phyloP scores from a whole-genome alignment of 2,113 vertebrate genomes.

The Oostethus manadensis region DNA sequence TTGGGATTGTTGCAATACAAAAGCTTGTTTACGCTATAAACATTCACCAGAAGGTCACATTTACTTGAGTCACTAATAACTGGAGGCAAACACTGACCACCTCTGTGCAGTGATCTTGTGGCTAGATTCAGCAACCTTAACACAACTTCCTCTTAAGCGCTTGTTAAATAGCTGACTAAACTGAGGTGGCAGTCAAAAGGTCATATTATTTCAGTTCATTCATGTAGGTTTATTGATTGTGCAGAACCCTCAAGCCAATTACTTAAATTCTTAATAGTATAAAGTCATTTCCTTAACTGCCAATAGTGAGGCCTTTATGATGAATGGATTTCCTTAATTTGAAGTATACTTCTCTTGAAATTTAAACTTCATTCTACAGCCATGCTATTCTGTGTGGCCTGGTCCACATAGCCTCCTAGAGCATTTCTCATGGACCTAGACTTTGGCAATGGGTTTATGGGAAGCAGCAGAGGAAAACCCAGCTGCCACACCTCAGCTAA shows the following conservation, averaged over 20 bases:
- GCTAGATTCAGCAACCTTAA: slow-evolving; percentile 16
- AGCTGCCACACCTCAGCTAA: slow-evolving; percentile 59
- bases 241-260: slow-evolving; percentile 17
- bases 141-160: slow-evolving; percentile 42
- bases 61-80: background rate
- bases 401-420: slow-evolving; percentile 20
- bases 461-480: slow-evolving; percentile 42
- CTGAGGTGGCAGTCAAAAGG: slow-evolving; percentile 39
- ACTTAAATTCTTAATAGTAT: slow-evolving; percentile 36
- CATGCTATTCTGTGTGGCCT: slow-evolving; percentile 50
- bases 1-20: slow-evolving; percentile 5
- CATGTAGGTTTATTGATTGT: slow-evolving; percentile 52
- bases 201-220: slow-evolving; percentile 46
- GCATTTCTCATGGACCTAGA: slow-evolving; percentile 24
- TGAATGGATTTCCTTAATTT: slow-evolving; percentile 32
- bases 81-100: slow-evolving; percentile 38
- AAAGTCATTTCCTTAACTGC: slow-evolving; percentile 36
- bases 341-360: background rate
- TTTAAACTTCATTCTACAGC: slow-evolving; percentile 2
- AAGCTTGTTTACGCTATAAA: slow-evolving; percentile 35
- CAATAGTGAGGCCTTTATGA: slow-evolving; percentile 30
- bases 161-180: slow-evolving; percentile 47
- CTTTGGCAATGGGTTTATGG: slow-evolving; percentile 41
- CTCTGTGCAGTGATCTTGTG: slow-evolving; percentile 33
- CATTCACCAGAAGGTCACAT: slow-evolving; percentile 32